phyloP scores from a whole-genome alignment of 2,113 vertebrate genomes.

The Sula dactylatra region DNA sequence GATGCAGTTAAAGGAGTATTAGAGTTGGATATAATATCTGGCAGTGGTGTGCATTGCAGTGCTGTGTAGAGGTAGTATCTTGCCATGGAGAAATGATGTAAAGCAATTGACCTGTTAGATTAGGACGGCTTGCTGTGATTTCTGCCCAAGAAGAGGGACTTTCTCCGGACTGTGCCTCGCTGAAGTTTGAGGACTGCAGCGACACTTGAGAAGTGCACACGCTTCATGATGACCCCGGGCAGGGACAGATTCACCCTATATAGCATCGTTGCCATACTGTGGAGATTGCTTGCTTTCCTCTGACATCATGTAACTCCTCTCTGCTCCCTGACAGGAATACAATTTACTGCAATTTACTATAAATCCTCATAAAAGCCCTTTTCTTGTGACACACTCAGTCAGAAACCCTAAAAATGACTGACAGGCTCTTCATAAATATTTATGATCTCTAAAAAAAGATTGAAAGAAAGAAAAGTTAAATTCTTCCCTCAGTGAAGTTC shows the following conservation, averaged over 20 bases:
- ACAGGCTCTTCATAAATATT: conserved; percentile 66
- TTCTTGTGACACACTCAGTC: conserved; percentile 66
- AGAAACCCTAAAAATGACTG: conserved; percentile 69
- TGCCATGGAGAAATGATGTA: neutral
- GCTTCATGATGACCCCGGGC: neutral
- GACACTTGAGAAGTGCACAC: neutral
- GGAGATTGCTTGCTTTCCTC: neutral
- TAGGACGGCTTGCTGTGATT: neutral
- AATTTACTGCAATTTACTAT: conserved; percentile 68
- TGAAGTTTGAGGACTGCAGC: neutral
- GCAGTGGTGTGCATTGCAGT: neutral
- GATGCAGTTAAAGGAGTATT: neutral
- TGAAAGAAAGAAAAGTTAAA: conserved; percentile 48
- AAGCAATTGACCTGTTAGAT: neutral
- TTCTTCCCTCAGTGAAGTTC: conserved; percentile 10
- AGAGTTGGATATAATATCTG: neutral
- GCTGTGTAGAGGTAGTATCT: neutral
- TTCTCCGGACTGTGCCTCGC: neutral
- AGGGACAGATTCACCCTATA: neutral
- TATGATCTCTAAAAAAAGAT: conserved; percentile 60
- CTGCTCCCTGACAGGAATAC: conserved; percentile 56
- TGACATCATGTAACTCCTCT: neutral
- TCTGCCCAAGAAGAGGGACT: neutral
- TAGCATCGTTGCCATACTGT: neutral
- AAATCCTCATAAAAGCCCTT: conserved; percentile 61